These are phyloP conservation scores for Drepana falcataria DNA, from an alignment of 2,888 invertebrate species.

Conservation along the genomic window DNA sequence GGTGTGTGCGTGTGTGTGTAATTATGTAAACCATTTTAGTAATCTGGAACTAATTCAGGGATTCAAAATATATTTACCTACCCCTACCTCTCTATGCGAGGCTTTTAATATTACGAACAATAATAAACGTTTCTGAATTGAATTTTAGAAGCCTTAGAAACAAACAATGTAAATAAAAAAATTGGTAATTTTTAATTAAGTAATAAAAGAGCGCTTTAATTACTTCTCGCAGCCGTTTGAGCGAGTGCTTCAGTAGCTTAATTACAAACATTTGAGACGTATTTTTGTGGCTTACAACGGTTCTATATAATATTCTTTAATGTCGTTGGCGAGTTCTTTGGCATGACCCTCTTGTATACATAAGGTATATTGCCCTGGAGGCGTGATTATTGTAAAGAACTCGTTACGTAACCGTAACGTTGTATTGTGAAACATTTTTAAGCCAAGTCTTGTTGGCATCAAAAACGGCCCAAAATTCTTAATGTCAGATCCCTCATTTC, in stretches of 20 bases:
- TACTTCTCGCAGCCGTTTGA: conserved; percentile 20
- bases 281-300: conserved; percentile 35
- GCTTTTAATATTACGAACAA: too few relatives aligned
- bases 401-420: conserved; percentile 3
- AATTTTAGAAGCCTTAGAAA: neutral
- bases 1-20: too few relatives aligned
- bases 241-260: conserved; percentile 33
- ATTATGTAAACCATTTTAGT: too few relatives aligned
- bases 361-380: conserved; percentile 16
- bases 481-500: too few relatives aligned
- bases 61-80: too few relatives aligned
- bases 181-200: conserved; percentile 5
- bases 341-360: conserved; percentile 18
- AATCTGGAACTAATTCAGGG: too few relatives aligned
- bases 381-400: conserved; percentile 15
- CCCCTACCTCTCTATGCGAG: too few relatives aligned
- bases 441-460: neutral
- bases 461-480: too few relatives aligned
- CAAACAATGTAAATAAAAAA: neutral
- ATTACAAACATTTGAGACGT: conserved; percentile 37
- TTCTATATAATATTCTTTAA: conserved; percentile 27
- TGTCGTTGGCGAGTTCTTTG: conserved; percentile 24
- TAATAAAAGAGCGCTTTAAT: conserved; percentile 21
- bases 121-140: neutral
- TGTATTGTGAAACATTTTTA: neutral